Base-by-base conservation (phyloP, 2,797 vertebrate genomes). In the Peromyscus aztecus region DNA sequence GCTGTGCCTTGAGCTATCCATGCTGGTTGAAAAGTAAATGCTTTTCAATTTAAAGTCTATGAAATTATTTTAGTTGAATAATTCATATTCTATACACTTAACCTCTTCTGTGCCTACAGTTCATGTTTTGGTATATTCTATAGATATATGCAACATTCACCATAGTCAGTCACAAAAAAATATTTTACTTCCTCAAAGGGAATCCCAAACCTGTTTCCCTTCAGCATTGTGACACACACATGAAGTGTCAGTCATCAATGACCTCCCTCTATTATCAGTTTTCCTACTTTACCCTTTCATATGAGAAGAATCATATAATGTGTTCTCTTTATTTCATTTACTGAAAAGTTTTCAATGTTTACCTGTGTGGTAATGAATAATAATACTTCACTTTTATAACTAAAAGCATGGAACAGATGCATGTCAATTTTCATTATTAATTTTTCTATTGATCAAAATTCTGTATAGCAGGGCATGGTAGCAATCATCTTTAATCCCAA, bases 21-120 rank as follows among this genome's bases (percentile, higher is more conserved):
- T 92, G 97, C 91, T n/a, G 71, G 77, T 97, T 97, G 92, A 97
- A 98, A 94, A 97, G 90, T 92, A 97, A 98, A 96, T 97, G 87
- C 29, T 94, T 98, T 98, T 97, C 69, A 98, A 55, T 96, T 96
- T 97, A 92, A 97, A 98, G 86, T 94, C 93, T 92, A 96, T 87
- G 95, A 97, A 98, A 95, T 55, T 93, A 61, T 52, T 97, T 94
- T 96, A 92, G 86, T 95, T 75, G 90, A 97, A 97, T 71, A 55
- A 82, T 82, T 81, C 63, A 91, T 71, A 57, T 27, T 31, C 34
- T 7, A 34, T 11, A 43, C n/a, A 65, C 2, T 80, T 90, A 82
- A 82, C n/a, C 16, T 29, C 10, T 71, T 69, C 24, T 43, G 19
- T 81, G 34, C 49, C 23, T 55, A 52, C 14, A 65, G 23, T 67